These are phyloP conservation scores for Chaenodraco wilsoni DNA, from an alignment of 2,797 vertebrate species.

Conservation along the genomic window DNA sequence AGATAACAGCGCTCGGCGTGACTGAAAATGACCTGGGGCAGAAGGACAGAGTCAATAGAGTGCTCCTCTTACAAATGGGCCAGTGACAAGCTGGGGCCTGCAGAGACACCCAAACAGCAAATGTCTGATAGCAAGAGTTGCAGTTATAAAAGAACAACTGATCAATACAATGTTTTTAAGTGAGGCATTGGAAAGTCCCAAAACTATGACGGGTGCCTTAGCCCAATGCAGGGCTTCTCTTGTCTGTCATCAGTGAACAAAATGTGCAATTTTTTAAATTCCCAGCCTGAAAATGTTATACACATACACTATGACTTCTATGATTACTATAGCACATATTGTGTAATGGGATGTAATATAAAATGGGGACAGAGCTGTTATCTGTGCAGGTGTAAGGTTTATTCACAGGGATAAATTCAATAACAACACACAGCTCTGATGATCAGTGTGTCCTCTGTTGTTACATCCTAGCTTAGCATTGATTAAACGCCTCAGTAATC, in stretches of 20 bases:
- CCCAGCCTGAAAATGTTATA: too few relatives aligned
- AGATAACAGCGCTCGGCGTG: slow-evolving; percentile 75
- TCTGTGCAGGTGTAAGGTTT: not conserved
- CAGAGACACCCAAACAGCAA: slow-evolving; percentile 24
- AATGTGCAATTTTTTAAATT: too few relatives aligned
- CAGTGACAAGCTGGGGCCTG: slow-evolving; percentile 61
- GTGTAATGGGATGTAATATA: not conserved
- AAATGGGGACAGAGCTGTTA: not conserved
- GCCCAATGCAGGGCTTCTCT: too few relatives aligned
- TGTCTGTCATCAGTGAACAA: too few relatives aligned
- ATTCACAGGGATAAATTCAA: not conserved
- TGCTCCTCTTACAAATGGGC: slow-evolving; percentile 69
- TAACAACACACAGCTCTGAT: not conserved
- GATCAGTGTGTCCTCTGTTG: slow-evolving; percentile 17
- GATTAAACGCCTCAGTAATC: slow-evolving; percentile 40
- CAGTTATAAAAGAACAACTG: slow-evolving; percentile 15
- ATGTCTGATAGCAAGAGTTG: not conserved
- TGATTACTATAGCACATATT: not conserved
- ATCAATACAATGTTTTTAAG: slow-evolving; percentile 2
- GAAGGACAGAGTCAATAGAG: slow-evolving; percentile 80
- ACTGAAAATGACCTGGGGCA: slow-evolving; percentile 78
- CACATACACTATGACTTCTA: not conserved
- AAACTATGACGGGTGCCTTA: not conserved
- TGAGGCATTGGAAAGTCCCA: not conserved
- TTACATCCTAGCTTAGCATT: slow-evolving; percentile 14